Evolutionary conservation across 2,113 vertebrate species (phyloP).

Genomic region (Cochlearius cochlearius): DNA sequence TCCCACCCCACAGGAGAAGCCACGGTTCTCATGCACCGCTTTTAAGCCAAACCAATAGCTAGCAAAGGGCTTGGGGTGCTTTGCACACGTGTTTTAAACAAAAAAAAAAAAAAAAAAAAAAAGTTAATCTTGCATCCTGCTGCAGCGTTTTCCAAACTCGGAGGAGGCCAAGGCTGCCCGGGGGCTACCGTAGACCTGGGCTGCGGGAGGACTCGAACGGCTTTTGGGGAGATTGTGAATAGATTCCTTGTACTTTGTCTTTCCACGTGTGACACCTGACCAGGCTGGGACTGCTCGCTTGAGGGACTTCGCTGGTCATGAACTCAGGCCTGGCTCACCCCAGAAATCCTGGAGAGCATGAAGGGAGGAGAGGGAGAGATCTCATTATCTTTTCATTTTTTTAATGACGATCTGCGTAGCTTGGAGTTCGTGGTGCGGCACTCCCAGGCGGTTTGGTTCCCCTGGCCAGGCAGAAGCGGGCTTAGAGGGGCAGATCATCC

Average conservation of each 20-base stretch:
- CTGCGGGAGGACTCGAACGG: not conserved
- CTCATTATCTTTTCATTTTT: not conserved
- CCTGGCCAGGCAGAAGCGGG: not conserved
- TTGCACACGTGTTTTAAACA: not conserved
- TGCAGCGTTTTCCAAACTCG: rapidly evolving
- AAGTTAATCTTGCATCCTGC: not conserved
- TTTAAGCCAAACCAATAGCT: not conserved
- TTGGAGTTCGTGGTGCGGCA: not conserved
- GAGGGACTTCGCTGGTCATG: not conserved
- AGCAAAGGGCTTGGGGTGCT: constrained; percentile 3
- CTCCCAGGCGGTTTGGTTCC: not conserved
- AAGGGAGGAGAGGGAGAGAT: not conserved
- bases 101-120: not conserved
- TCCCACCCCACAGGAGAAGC: not conserved
- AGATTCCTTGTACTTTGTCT: not conserved
- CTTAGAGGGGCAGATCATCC: not conserved
- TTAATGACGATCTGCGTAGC: not conserved
- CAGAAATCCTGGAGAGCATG: not conserved
- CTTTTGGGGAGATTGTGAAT: not conserved
- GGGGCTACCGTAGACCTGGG: rapidly evolving
- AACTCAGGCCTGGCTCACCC: not conserved
- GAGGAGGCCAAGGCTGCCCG: not conserved
- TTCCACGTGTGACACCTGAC: not conserved
- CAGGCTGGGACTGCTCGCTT: not conserved
- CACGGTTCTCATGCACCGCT: not conserved